Conservation (phyloP, 2,797 vertebrate genomes). For the Poliocrania exsul region DNA sequence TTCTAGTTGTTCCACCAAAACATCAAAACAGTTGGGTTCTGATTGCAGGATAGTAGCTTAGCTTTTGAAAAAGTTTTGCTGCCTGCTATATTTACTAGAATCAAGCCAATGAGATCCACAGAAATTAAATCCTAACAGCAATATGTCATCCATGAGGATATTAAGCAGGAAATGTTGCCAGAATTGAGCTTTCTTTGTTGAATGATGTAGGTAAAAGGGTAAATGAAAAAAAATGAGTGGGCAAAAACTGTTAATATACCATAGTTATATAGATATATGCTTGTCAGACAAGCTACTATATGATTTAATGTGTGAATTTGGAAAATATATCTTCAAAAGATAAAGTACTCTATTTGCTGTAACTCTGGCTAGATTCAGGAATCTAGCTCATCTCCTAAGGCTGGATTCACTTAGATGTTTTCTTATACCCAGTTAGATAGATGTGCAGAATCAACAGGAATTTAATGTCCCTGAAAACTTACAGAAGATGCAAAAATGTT, state of each 20-base stretch:
- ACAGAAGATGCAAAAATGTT: neutral
- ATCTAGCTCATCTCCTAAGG: neutral
- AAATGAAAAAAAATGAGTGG: neutral
- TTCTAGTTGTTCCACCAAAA: neutral
- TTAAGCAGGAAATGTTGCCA: neutral
- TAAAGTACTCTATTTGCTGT: neutral
- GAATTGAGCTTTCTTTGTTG: neutral
- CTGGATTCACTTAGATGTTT: neutral
- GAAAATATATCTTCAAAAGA: neutral
- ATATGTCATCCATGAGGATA: neutral
- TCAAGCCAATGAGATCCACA: neutral
- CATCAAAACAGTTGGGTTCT: neutral
- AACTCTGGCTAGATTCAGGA: neutral
- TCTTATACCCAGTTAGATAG: neutral
- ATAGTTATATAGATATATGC: neutral
- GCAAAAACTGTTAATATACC: neutral
- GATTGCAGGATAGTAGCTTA: neutral
- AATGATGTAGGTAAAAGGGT: neutral
- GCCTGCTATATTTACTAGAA: neutral
- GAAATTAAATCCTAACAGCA: neutral
- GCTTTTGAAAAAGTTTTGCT: neutral
- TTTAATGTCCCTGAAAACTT: neutral
- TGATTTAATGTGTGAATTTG: neutral
- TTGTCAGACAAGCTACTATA: neutral
- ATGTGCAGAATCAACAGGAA: neutral